These are phyloP conservation scores for Zele albiditarsus DNA, from an alignment of 2,888 invertebrate genomes.

Conservation along the genomic window DNA sequence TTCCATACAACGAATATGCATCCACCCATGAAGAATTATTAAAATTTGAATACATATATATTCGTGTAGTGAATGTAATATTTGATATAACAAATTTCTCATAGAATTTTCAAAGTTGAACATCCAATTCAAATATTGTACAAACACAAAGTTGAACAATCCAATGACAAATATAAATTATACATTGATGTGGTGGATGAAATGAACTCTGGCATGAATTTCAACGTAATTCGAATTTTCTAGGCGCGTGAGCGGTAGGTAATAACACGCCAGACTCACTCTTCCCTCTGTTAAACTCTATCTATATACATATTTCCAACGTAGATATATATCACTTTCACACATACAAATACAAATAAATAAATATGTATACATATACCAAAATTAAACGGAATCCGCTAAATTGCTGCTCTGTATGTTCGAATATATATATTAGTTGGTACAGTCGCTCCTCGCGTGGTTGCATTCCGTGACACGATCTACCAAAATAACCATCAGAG, in stretches of 20 bases:
- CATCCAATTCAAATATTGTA: no score
- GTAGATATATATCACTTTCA: not conserved
- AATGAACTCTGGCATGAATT: constrained; percentile 29
- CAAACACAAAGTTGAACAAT: no score
- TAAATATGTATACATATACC: not conserved
- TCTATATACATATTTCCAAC: not conserved
- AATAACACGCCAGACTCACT: constrained; percentile 28
- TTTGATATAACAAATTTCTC: no score
- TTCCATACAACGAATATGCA: no score
- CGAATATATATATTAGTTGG: not conserved
- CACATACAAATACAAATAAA: not conserved
- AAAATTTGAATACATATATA: no score
- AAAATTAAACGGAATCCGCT: constrained; percentile 11
- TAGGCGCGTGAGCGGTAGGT: constrained; percentile 43
- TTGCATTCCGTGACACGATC: constrained; percentile 66
- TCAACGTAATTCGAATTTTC: constrained; percentile 53
- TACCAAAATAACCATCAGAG: constrained; percentile 69
- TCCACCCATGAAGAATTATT: no score
- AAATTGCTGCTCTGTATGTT: constrained; percentile 13
- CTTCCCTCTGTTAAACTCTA: not conserved
- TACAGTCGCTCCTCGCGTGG: constrained; percentile 37
- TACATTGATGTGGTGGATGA: not conserved
- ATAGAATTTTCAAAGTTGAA: no score
- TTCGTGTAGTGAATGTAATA: no score
- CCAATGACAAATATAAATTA: not conserved